A percentile compares a stretch with the other conserved stretches of the same genome.
phyloP scores from a whole-genome alignment of 2,113 vertebrate species.

The Urocitellus parryii region DNA sequence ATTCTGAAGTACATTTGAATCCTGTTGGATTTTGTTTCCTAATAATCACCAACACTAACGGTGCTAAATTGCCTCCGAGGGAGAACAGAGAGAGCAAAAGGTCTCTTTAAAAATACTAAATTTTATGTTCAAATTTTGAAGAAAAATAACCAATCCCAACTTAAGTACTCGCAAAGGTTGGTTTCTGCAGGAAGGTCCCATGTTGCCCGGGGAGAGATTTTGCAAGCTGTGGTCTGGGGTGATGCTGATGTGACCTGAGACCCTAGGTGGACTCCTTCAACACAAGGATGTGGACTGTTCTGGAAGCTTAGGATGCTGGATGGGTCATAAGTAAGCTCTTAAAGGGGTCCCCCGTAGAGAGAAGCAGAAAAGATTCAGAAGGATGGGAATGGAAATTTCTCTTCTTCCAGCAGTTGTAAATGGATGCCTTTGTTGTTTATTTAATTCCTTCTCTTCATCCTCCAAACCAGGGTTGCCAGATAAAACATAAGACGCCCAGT shows the following conservation, averaged over 20 bases:
- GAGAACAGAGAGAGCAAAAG: background rate
- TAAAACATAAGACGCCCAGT: slow-evolving; percentile 58
- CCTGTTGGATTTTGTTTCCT: background rate
- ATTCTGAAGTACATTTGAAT: slow-evolving; percentile 8
- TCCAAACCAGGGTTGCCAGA: slow-evolving; percentile 56
- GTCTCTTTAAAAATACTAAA: slow-evolving; percentile 59
- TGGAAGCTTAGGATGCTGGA: background rate
- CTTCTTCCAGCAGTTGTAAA: slow-evolving; percentile 46
- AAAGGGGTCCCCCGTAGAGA: fast-evolving
- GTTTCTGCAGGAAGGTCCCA: slow-evolving; percentile 67
- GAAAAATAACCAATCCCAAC: slow-evolving; percentile 74
- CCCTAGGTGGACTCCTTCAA: background rate
- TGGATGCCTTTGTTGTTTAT: slow-evolving; percentile 51
- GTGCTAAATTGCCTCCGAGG: background rate
- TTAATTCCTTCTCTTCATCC: slow-evolving; percentile 59
- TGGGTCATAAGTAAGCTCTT: background rate
- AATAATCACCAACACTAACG: background rate
- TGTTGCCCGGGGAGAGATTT: slow-evolving; percentile 68
- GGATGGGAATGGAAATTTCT: slow-evolving; percentile 15
- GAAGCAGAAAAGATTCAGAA: background rate
- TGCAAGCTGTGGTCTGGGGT: slow-evolving; percentile 21
- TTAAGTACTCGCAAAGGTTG: background rate
- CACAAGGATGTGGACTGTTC: background rate
- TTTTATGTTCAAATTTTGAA: slow-evolving; percentile 47
- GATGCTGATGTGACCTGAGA: too few relatives aligned